These are phyloP conservation scores for Eupithecia vulgata DNA, from an alignment of 2,888 invertebrate species.

Conservation along the genomic window DNA sequence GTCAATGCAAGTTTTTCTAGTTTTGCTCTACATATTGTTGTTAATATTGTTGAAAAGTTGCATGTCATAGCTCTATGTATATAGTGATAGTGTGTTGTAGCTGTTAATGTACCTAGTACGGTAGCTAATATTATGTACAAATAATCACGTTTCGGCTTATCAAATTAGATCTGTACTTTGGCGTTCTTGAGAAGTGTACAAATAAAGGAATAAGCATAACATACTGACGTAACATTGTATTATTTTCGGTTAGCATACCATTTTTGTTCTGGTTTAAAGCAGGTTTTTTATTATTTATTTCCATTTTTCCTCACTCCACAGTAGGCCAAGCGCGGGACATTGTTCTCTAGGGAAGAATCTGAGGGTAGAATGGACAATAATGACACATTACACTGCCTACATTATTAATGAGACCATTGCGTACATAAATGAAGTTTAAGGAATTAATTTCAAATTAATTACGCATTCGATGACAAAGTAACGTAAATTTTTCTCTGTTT, in stretches of 20 bases:
- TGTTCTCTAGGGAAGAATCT: too few relatives aligned
- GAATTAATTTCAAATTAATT: too few relatives aligned
- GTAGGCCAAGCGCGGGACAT: too few relatives aligned
- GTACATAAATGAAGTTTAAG: too few relatives aligned
- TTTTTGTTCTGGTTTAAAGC: background rate
- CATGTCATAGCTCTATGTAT: conserved; percentile 76
- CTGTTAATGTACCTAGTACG: conserved; percentile 42
- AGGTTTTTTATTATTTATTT: background rate
- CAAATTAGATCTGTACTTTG: conserved; percentile 64
- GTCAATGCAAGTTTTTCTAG: conserved; percentile 40
- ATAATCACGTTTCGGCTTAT: conserved; percentile 40
- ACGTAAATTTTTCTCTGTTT: too few relatives aligned
- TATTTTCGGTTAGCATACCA: background rate
- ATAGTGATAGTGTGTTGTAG: conserved; percentile 60
- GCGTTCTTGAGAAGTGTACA: conserved; percentile 70
- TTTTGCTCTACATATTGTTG: conserved; percentile 67
- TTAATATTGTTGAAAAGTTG: conserved; percentile 70
- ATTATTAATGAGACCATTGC: too few relatives aligned
- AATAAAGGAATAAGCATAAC: conserved; percentile 60
- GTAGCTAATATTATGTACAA: conserved; percentile 42
- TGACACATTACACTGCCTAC: too few relatives aligned
- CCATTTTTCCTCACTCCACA: too few relatives aligned
- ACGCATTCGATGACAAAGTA: too few relatives aligned
- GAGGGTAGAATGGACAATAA: too few relatives aligned
- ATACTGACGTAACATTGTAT: conserved; percentile 14